Evolutionary conservation across 2,797 vertebrate species (phyloP).

Genomic region (Hydrophis major): DNA sequence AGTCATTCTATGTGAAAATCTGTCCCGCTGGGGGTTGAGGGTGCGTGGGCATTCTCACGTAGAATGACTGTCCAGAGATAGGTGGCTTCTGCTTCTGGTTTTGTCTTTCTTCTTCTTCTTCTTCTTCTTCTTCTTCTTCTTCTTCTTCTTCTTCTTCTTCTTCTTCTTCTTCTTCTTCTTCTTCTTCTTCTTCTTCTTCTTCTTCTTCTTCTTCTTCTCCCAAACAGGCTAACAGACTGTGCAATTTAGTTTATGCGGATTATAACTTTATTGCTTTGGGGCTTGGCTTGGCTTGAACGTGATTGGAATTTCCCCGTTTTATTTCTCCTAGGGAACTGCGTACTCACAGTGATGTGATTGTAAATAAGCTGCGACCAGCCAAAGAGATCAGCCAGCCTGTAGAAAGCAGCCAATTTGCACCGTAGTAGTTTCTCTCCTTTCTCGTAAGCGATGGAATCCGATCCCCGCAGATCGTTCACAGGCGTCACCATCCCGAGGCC

Average conservation of each 20-base stretch:
- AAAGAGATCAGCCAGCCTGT: slow-evolving; percentile 92
- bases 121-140: too few relatives aligned
- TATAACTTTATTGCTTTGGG: not conserved
- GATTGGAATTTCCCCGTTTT: not conserved
- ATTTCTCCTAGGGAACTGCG: not conserved
- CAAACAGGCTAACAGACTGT: not conserved
- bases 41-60: too few relatives aligned
- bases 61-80: not conserved
- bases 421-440: slow-evolving; percentile 94
- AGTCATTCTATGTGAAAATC: too few relatives aligned
- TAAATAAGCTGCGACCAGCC: slow-evolving; percentile 99
- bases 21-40: too few relatives aligned
- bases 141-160: too few relatives aligned
- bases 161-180: too few relatives aligned
- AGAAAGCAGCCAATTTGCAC: slow-evolving; percentile 94
- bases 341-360: slow-evolving; percentile 96
- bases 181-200: too few relatives aligned
- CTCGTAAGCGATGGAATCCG: slow-evolving; percentile 95
- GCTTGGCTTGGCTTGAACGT: not conserved
- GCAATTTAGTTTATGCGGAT: not conserved
- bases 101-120: too few relatives aligned
- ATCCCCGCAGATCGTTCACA: slow-evolving; percentile 95
- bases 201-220: too few relatives aligned
- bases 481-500: slow-evolving; percentile 99
- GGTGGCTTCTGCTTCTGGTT: too few relatives aligned